phyloP scores from a whole-genome alignment of 2,113 vertebrate species.

The Chrysochloris asiatica region DNA sequence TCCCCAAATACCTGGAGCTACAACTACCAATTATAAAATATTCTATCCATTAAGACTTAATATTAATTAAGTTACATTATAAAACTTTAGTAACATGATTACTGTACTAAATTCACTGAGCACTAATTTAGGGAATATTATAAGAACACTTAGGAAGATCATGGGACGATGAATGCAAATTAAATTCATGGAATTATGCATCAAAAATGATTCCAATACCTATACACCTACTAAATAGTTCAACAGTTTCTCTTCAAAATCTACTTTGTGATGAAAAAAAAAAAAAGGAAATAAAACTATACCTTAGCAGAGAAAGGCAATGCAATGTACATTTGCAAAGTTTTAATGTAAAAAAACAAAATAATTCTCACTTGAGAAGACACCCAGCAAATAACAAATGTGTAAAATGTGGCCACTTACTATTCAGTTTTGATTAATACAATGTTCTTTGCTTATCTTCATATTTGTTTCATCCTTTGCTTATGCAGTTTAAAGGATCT shows the following conservation, averaged over 20 bases:
- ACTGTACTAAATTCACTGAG: not conserved
- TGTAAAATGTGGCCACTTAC: not conserved
- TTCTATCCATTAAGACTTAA: constrained; percentile 1
- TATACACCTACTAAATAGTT: not conserved
- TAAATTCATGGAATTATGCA: not conserved
- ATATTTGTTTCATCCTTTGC: not conserved
- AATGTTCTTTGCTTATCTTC: not conserved
- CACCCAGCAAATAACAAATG: not conserved
- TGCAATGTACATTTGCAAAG: not conserved
- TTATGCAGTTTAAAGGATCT: not conserved
- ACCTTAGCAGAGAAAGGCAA: not conserved
- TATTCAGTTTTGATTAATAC: not conserved
- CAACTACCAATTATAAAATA: constrained; percentile 20
- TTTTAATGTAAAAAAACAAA: not conserved
- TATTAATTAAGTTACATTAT: constrained; percentile 13
- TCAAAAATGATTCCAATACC: not conserved
- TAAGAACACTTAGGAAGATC: not conserved
- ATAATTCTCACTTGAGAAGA: not conserved
- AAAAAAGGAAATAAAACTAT: constrained; percentile 33
- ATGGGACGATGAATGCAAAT: not conserved
- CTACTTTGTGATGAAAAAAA: not conserved
- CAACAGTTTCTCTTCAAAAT: not conserved
- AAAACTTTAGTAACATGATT: not conserved
- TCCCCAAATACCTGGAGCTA: not conserved
- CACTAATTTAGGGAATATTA: not conserved